A percentile compares a stretch with the other conserved stretches of the same genome.
Conservation (phyloP, 2,888 invertebrate species). For the Alviniconcha strummeri region DNA sequence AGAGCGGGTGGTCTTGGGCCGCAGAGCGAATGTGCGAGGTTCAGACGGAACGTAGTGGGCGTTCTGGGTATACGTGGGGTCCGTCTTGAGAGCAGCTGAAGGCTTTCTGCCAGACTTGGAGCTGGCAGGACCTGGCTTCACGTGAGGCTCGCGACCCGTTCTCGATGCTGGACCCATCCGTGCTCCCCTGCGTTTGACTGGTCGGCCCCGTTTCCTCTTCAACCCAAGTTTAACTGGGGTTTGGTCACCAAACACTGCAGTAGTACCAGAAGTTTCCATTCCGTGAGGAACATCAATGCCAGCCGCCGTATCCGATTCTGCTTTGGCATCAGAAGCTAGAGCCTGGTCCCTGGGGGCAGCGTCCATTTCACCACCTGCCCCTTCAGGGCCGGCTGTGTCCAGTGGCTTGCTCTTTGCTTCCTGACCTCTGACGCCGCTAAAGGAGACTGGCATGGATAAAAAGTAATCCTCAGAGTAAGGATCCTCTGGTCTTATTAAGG, state of each 20-base stretch:
- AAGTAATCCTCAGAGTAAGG: constrained; percentile 28
- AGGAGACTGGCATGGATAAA: constrained; percentile 11
- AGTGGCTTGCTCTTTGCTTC: background rate
- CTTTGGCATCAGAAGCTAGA: background rate
- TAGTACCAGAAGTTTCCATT: background rate
- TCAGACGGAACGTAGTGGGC: background rate
- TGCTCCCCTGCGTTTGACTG: background rate
- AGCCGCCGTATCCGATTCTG: background rate
- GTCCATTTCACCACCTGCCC: background rate
- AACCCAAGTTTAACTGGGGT: background rate
- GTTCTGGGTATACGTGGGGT: background rate
- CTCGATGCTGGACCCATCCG: constrained; percentile 33
- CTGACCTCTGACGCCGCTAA: background rate
- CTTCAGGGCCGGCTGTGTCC: background rate
- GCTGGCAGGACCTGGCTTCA: constrained; percentile 25
- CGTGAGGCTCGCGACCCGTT: constrained; percentile 22
- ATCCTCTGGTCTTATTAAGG: constrained; percentile 29
- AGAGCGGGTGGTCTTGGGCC: constrained; percentile 62
- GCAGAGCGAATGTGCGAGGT: constrained; percentile 48
- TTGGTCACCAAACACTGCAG: too few relatives aligned
- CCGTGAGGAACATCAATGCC: constrained; percentile 29
- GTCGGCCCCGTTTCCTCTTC: constrained; percentile 17
- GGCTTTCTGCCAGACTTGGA: constrained; percentile 19
- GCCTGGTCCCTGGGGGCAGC: background rate
- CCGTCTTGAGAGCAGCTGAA: background rate